These are phyloP conservation scores for Sceloporus tristichus DNA, from an alignment of 2,113 vertebrate species.

Conservation along the genomic window DNA sequence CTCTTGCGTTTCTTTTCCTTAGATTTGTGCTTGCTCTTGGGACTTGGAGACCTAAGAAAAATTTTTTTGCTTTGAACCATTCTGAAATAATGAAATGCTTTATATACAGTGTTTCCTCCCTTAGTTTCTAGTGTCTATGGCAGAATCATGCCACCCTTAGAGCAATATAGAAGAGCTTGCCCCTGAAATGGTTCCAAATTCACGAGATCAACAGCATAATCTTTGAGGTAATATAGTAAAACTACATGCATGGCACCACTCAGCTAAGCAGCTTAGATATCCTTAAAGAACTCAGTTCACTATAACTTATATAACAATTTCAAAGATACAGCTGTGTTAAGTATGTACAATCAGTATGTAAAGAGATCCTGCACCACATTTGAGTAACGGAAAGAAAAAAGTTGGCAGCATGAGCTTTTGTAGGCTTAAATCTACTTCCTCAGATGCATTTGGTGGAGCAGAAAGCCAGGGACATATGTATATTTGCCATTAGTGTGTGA, in stretches of 20 bases:
- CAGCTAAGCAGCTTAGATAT: background rate
- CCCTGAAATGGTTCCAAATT: background rate
- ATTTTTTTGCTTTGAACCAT: background rate
- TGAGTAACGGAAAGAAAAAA: no score
- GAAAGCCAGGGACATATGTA: no score
- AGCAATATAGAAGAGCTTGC: background rate
- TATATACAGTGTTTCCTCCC: background rate
- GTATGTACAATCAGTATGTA: no score
- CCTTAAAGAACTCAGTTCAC: background rate
- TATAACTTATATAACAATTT: background rate
- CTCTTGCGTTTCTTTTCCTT: conserved; percentile 78
- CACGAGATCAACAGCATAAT: background rate
- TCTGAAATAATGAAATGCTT: background rate
- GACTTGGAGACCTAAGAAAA: conserved; percentile 69
- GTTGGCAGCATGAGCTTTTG: no score
- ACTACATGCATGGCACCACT: background rate
- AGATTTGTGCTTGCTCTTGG: conserved; percentile 77
- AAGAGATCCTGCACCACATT: no score
- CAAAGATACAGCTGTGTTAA: no score
- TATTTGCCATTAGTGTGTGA: no score
- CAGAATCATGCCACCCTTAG: background rate
- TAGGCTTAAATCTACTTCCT: no score
- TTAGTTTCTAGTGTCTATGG: background rate
- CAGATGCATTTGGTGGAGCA: no score
- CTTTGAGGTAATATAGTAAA: background rate